phyloP scores from a whole-genome alignment of 2,113 vertebrate species.

The Lepus americanus region DNA sequence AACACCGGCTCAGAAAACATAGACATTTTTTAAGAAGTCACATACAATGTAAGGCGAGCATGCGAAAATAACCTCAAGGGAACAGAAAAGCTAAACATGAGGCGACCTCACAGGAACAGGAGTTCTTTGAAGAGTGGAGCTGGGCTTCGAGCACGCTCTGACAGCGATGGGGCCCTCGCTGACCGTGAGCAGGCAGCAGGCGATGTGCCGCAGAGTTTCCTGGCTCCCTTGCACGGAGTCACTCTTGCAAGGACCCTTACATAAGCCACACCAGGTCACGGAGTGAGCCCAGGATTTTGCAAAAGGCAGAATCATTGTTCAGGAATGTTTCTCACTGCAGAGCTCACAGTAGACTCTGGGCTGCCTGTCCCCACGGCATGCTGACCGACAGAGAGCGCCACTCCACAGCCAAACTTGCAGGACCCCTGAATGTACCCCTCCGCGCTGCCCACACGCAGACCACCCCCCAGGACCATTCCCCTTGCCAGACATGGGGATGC shows the following conservation, averaged over 20 bases:
- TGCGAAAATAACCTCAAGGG: neutral
- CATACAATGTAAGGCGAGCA: neutral
- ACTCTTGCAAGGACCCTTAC: constrained; percentile 71
- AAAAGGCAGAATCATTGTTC: constrained; percentile 39
- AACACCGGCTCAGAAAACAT: too few species aligned
- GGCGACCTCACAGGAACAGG: accelerated
- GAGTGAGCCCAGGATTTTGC: constrained; percentile 68
- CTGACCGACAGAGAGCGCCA: neutral
- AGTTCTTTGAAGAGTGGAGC: neutral
- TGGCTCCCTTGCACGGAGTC: neutral
- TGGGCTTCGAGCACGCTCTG: neutral
- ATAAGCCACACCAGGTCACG: constrained; percentile 75
- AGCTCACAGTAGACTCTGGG: constrained; percentile 43
- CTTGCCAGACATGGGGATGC: neutral
- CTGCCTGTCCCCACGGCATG: constrained; percentile 35
- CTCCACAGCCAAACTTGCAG: neutral
- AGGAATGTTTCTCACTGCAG: constrained; percentile 57
- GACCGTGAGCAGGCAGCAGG: neutral
- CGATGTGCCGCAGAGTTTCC: neutral
- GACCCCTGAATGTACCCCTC: neutral
- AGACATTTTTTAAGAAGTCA: neutral
- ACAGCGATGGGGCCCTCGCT: neutral
- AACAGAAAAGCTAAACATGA: neutral
- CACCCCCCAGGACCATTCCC: accelerated
- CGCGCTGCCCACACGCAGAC: neutral